phyloP scores from a whole-genome alignment of 2,113 vertebrate genomes.

The Laterallus jamaicensis region DNA sequence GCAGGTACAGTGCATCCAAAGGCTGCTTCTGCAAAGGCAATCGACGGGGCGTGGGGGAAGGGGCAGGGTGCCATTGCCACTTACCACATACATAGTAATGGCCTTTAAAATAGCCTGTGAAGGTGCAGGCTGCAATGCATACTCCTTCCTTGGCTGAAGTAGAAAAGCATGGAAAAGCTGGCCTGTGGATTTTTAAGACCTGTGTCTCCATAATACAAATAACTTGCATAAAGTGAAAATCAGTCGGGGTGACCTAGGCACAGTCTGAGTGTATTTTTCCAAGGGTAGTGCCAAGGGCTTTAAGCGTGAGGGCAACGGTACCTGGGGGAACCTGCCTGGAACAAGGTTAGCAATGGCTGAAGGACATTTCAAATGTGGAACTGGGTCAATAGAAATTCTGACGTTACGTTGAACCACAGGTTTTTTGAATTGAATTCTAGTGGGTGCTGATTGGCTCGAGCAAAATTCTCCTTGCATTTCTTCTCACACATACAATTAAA shows the following conservation, averaged over 20 bases:
- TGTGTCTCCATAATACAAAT: not conserved
- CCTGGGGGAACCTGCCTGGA: not conserved
- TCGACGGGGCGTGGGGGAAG: not conserved
- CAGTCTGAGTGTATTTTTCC: not conserved
- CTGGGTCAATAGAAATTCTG: not conserved
- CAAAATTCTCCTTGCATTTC: not conserved
- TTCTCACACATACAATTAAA: not conserved
- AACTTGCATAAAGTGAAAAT: not conserved
- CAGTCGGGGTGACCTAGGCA: not conserved
- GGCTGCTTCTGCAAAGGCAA: not conserved
- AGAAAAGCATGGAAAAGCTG: fast-evolving
- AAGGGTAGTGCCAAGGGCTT: not conserved
- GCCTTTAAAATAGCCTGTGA: not conserved
- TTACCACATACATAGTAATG: not conserved
- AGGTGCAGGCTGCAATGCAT: not conserved
- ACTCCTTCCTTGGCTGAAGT: fast-evolving
- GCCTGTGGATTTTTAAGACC: not conserved
- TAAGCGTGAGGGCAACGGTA: not conserved
- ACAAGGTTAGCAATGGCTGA: not conserved
- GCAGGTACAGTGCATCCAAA: slow-evolving; percentile 83
- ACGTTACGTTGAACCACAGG: not conserved
- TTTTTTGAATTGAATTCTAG: not conserved
- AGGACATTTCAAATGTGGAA: not conserved
- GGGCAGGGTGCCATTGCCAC: not conserved
- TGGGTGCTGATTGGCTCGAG: not conserved